Percentiles rank a stretch among this genome's conserved stretches.
phyloP scores from a whole-genome alignment of 2,888 invertebrate genomes.

The Drosophila tanythrix region DNA sequence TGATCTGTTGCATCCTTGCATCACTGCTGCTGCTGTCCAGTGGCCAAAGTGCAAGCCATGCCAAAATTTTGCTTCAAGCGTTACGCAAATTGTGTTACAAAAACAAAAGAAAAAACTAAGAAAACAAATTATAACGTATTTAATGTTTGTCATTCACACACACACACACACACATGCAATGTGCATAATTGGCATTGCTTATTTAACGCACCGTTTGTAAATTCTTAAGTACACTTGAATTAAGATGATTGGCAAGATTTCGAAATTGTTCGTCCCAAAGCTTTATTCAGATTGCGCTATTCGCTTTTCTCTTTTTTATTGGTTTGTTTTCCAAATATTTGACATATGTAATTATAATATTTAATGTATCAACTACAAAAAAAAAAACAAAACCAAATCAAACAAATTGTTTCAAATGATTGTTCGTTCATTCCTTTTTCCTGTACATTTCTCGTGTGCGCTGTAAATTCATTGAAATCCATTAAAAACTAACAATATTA shows the following conservation, averaged over 20 bases:
- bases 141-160: constrained; percentile 34
- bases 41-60: constrained; percentile 31
- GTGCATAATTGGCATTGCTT: constrained; percentile 36
- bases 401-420: constrained; percentile 17
- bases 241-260: constrained; percentile 30
- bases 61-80: constrained; percentile 55
- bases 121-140: constrained; percentile 47
- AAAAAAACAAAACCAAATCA: constrained; percentile 8
- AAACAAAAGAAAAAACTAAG: constrained; percentile 9
- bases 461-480: constrained; percentile 64
- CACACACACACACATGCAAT: constrained; percentile 16
- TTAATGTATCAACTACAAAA: constrained; percentile 30
- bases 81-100: constrained; percentile 52
- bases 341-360: constrained; percentile 26
- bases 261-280: constrained; percentile 55
- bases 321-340: constrained; percentile 3
- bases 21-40: constrained; percentile 14
- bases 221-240: constrained; percentile 32
- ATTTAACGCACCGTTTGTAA: constrained; percentile 31
- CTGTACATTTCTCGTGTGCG: constrained; percentile 39
- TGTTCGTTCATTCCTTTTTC: constrained; percentile 43
- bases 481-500: constrained; percentile 46
- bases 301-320: constrained; percentile 9
- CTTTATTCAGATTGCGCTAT: constrained; percentile 44
- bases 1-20: constrained; percentile 31